A percentile compares a stretch with the other conserved stretches of the same genome.
Conservation (phyloP, 2,888 invertebrate species). For the Sericinus montela region DNA sequence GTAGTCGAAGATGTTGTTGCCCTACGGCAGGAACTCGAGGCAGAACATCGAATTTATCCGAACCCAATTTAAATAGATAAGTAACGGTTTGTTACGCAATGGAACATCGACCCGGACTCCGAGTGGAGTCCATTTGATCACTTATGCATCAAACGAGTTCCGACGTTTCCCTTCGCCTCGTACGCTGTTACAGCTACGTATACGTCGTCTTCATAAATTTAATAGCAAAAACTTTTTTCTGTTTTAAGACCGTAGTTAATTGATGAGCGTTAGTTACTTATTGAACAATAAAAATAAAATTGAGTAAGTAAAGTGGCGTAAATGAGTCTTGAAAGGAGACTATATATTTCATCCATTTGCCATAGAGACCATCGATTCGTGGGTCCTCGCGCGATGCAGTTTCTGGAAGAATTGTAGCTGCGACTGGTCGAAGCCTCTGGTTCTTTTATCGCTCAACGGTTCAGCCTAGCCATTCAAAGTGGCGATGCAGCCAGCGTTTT, state of each 20-base stretch:
- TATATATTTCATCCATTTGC: too few species aligned
- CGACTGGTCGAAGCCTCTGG: too few species aligned
- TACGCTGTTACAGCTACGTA: slow-evolving; percentile 32
- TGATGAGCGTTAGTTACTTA: slow-evolving; percentile 18
- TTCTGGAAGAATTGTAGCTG: too few species aligned
- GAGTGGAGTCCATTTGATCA: slow-evolving; percentile 59
- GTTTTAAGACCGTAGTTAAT: slow-evolving; percentile 39
- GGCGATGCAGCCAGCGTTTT: too few species aligned
- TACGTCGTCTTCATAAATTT: slow-evolving; percentile 42
- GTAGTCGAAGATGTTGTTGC: slow-evolving; percentile 37
- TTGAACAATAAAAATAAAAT: slow-evolving; percentile 7
- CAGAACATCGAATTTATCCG: slow-evolving; percentile 56
- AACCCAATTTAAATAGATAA: slow-evolving; percentile 69
- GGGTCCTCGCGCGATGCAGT: too few species aligned
- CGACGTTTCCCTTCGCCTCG: slow-evolving; percentile 43
- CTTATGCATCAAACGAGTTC: slow-evolving; percentile 70
- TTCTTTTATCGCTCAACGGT: too few species aligned
- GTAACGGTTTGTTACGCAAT: slow-evolving; percentile 71
- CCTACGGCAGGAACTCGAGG: slow-evolving; percentile 31
- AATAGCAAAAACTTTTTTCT: slow-evolving; percentile 49
- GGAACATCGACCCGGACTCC: slow-evolving; percentile 61
- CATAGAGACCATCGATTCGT: too few species aligned
- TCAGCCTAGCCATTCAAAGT: too few species aligned
- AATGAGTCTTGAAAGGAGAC: too few species aligned
- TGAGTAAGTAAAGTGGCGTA: background rate